Conservation (phyloP, 2,113 vertebrate genomes). For the Peromyscus leucopus region DNA sequence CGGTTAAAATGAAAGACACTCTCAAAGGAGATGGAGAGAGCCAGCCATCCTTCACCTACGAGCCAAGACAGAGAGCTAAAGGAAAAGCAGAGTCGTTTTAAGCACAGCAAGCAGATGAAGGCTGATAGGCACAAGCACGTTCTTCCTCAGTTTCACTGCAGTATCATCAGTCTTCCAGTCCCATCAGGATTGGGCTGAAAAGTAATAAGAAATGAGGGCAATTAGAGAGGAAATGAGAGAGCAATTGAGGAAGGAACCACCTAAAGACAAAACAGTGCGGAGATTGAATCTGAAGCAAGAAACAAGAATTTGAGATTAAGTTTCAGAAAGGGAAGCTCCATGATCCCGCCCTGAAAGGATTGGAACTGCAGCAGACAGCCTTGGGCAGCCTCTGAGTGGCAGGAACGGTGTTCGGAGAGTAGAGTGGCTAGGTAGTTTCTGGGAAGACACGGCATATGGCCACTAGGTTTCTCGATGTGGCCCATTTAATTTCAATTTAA, state of each 20-base stretch:
- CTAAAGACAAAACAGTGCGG: constrained; percentile 40
- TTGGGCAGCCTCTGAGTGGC: neutral
- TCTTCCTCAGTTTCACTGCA: constrained; percentile 65
- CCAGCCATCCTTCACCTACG: constrained; percentile 42
- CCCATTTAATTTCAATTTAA: constrained; percentile 47
- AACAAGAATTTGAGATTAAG: constrained; percentile 33
- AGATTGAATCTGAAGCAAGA: neutral
- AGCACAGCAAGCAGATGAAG: constrained; percentile 45
- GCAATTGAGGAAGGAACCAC: constrained; percentile 38
- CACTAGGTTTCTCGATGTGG: neutral
- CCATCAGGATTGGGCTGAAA: constrained; percentile 74
- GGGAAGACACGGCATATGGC: neutral
- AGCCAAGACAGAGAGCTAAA: constrained; percentile 55
- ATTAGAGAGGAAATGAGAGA: constrained; percentile 58
- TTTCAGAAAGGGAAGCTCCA: neutral
- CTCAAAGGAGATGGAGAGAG: constrained; percentile 9
- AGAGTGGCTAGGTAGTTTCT: neutral
- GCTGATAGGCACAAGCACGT: constrained; percentile 43
- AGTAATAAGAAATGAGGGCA: constrained; percentile 68
- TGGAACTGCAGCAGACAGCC: neutral
- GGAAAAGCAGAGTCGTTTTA: constrained; percentile 17
- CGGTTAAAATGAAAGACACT: constrained; percentile 44
- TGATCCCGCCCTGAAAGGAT: neutral
- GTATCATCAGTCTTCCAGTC: constrained; percentile 74
- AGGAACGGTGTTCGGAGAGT: neutral